Evolutionary conservation across 2,888 invertebrate species (phyloP).

Genomic region (Acrobasis suavella): DNA sequence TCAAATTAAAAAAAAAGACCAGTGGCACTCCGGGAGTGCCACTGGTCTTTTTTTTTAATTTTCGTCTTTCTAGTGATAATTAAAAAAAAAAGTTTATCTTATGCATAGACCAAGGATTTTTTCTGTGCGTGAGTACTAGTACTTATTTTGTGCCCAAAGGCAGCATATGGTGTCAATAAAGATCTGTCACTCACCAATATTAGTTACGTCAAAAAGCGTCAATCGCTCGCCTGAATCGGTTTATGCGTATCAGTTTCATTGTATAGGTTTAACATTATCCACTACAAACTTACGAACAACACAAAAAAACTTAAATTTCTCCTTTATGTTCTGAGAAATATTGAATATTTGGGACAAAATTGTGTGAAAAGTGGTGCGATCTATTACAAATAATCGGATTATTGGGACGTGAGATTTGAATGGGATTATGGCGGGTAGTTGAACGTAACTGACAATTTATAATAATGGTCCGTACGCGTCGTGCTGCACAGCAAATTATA

Average conservation of each 20-base stretch:
- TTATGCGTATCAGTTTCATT: slow-evolving; percentile 49
- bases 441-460: slow-evolving; percentile 31
- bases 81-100: too few relatives aligned
- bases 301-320: slow-evolving; percentile 16
- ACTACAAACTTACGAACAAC: slow-evolving; percentile 25
- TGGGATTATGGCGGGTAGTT: slow-evolving; percentile 50
- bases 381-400: slow-evolving; percentile 75
- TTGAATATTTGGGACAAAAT: slow-evolving; percentile 48
- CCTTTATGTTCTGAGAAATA: slow-evolving; percentile 32
- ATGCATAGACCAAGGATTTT: too few relatives aligned
- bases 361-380: slow-evolving; percentile 66
- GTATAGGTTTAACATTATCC: slow-evolving; percentile 43
- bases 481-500: slow-evolving; percentile 23
- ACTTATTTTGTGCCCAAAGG: too few relatives aligned
- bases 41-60: too few relatives aligned
- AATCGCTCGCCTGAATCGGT: slow-evolving; percentile 41
- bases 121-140: too few relatives aligned
- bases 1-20: too few relatives aligned
- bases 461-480: slow-evolving; percentile 17
- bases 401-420: slow-evolving; percentile 61
- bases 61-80: too few relatives aligned
- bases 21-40: too few relatives aligned
- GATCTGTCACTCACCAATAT: slow-evolving; percentile 43
- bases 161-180: slow-evolving; percentile 33
- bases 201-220: slow-evolving; percentile 34